A percentile compares a stretch with the other conserved stretches of the same genome.
Evolutionary conservation across 1,140 invertebrate species (phyloP).

Genomic region (Hermetia illucens): DNA sequence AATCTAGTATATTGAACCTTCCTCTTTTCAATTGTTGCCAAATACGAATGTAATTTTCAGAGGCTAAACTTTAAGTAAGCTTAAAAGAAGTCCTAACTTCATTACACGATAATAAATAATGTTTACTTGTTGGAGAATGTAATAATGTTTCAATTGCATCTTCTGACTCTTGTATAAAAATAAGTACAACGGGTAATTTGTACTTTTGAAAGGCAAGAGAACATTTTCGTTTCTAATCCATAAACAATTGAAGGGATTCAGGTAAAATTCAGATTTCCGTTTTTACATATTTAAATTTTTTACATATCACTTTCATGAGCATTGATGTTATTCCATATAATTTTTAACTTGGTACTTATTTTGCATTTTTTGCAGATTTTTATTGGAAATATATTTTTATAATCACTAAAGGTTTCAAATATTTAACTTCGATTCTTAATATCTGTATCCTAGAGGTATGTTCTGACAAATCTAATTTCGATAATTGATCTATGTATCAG

Average conservation of each 20-base stretch:
- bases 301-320: neutral
- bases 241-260: neutral
- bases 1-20: slow-evolving; percentile 19
- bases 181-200: neutral
- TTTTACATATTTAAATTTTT: neutral
- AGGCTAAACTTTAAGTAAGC: slow-evolving; percentile 9
- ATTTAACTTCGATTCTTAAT: neutral
- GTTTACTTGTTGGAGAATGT: neutral
- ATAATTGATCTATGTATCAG: neutral
- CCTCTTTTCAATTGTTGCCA: slow-evolving; percentile 22
- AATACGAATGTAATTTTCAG: slow-evolving; percentile 24
- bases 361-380: neutral
- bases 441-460: slow-evolving; percentile 11
- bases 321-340: neutral
- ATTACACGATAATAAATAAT: slow-evolving; percentile 1
- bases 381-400: neutral
- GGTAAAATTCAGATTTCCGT: neutral
- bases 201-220: no score
- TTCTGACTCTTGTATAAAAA: neutral
- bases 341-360: neutral
- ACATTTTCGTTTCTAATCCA: neutral
- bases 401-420: neutral
- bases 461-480: neutral
- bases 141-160: no score
- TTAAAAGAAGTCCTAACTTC: slow-evolving; percentile 2